Conservation (phyloP, 2,888 invertebrate species). For the Acanthosepion esculentum region DNA sequence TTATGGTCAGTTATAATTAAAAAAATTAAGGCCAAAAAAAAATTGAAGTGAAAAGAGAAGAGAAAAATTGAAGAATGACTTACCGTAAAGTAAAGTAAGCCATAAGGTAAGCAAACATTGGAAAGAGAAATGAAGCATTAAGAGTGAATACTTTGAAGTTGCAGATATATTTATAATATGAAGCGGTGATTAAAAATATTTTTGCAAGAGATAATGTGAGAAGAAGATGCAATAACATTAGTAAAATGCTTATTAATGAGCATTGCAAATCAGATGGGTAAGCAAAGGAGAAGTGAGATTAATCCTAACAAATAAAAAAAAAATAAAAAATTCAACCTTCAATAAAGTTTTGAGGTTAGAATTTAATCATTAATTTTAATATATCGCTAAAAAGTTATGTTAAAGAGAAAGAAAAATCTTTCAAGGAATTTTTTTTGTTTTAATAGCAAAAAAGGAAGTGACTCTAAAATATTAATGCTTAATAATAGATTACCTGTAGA, state of each 20-base stretch:
- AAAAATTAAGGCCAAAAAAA: background rate
- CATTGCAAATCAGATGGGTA: background rate
- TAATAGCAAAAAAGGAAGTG: no score
- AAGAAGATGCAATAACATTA: background rate
- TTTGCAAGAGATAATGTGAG: background rate
- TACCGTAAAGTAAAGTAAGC: constrained; percentile 44
- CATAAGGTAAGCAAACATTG: constrained; percentile 43
- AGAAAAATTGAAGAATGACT: constrained; percentile 8
- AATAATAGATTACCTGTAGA: no score
- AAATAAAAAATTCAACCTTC: background rate
- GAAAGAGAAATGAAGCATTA: constrained; percentile 45
- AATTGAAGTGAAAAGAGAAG: background rate
- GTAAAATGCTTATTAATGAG: background rate
- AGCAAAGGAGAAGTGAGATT: background rate
- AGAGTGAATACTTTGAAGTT: background rate
- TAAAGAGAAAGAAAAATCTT: no score
- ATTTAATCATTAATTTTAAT: no score
- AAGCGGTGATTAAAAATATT: constrained; percentile 14
- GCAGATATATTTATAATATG: background rate
- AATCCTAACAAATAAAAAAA: background rate
- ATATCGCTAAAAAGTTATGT: no score
- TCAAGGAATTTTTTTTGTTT: no score
- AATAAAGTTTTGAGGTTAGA: no score
- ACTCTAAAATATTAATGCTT: no score
- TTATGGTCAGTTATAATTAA: background rate